Percentiles rank a stretch among this genome's conserved stretches.
Conservation (phyloP, 2,797 vertebrate species). For the Rhinichthys osculus region DNA sequence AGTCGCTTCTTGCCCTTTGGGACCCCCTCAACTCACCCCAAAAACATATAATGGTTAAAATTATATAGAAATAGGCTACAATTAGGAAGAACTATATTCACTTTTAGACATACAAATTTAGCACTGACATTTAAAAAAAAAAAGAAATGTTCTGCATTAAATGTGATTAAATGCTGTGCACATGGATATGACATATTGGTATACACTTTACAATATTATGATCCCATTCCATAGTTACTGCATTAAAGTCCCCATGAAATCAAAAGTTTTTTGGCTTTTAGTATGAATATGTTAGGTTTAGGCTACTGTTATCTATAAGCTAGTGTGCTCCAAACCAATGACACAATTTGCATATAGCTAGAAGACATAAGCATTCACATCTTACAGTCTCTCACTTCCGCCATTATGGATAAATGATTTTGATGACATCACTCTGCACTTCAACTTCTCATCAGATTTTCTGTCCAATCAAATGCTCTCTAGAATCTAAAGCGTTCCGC, state of each 20-base stretch:
- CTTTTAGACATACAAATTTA: background rate
- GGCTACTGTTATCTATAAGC: no score
- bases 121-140: background rate
- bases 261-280: no score
- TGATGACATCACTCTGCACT: no score
- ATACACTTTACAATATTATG: background rate
- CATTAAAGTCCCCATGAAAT: background rate
- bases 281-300: no score
- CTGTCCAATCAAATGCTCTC: no score
- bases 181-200: background rate
- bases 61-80: background rate
- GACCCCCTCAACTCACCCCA: background rate
- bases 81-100: background rate
- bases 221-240: background rate
- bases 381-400: no score
- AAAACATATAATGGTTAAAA: background rate
- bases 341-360: no score
- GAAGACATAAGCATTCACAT: no score
- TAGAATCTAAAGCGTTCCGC: no score
- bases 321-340: no score
- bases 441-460: no score
- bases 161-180: background rate
- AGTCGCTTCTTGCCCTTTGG: slow-evolving; percentile 16
- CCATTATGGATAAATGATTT: no score
- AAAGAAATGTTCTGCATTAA: background rate